These are phyloP conservation scores for Sitta carolinensis DNA, from an alignment of 2,797 vertebrate species.

Conservation along the genomic window DNA sequence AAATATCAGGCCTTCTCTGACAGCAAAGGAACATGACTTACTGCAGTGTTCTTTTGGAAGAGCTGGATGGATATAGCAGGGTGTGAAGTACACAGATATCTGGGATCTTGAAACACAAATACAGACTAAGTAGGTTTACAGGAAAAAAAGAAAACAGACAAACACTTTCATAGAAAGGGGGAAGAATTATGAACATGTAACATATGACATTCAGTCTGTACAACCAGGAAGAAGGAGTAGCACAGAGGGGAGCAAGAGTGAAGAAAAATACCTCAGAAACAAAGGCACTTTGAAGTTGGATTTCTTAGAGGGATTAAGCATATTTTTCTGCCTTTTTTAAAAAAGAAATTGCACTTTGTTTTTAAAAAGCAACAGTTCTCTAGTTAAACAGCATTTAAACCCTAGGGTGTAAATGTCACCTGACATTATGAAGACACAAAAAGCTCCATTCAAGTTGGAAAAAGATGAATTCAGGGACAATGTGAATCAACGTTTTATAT, in stretches of 20 bases:
- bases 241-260: neutral
- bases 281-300: neutral
- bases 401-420: neutral
- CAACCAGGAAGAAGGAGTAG: neutral
- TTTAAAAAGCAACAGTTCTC: accelerated
- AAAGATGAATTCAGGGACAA: neutral
- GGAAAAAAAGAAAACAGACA: neutral
- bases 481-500: neutral
- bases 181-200: neutral
- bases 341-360: neutral
- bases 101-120: neutral
- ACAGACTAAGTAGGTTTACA: neutral
- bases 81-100: neutral
- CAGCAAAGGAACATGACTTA: too few relatives aligned
- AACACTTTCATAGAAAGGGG: neutral
- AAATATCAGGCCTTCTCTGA: neutral
- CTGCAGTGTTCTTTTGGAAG: neutral
- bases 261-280: neutral
- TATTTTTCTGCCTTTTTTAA: neutral
- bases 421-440: neutral
- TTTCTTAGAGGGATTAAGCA: neutral
- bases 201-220: neutral
- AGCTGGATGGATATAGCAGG: neutral
- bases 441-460: neutral
- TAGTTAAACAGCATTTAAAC: neutral